Percentiles rank a stretch among this genome's conserved stretches.
phyloP scores from a whole-genome alignment of 2,113 vertebrate species.

The Eonycteris spelaea region DNA sequence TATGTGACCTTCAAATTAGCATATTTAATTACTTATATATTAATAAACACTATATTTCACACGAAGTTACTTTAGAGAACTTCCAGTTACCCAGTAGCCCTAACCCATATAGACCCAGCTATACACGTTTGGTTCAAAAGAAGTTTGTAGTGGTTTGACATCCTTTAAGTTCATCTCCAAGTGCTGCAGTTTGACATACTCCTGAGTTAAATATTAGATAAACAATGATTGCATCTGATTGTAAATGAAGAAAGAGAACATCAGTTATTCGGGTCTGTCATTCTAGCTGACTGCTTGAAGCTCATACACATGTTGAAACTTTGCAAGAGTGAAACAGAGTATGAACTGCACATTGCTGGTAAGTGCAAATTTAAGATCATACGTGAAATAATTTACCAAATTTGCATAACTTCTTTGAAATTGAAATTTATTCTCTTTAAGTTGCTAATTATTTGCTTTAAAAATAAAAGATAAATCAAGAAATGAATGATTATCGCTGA shows the following conservation, averaged over 20 bases:
- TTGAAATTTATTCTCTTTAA: not conserved
- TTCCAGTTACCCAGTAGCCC: not conserved
- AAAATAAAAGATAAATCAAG: not conserved
- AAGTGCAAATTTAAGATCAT: not conserved
- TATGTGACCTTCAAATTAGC: not conserved
- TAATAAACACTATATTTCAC: not conserved
- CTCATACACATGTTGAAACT: not conserved
- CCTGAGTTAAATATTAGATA: not conserved
- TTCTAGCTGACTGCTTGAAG: not conserved
- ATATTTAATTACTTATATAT: not conserved
- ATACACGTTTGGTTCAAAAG: not conserved
- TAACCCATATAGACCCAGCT: not conserved
- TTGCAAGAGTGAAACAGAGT: not conserved
- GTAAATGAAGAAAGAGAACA: not conserved
- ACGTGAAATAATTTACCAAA: not conserved
- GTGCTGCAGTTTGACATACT: not conserved
- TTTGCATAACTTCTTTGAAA: not conserved
- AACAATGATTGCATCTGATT: not conserved
- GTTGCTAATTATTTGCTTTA: not conserved
- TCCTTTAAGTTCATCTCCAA: not conserved
- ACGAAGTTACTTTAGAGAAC: not conserved
- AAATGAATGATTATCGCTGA: not conserved
- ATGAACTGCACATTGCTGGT: not conserved
- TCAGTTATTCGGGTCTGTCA: not conserved
- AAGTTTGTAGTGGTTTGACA: not conserved